These are phyloP conservation scores for Urophycis tenuis DNA, from an alignment of 2,797 vertebrate genomes.

Conservation along the genomic window DNA sequence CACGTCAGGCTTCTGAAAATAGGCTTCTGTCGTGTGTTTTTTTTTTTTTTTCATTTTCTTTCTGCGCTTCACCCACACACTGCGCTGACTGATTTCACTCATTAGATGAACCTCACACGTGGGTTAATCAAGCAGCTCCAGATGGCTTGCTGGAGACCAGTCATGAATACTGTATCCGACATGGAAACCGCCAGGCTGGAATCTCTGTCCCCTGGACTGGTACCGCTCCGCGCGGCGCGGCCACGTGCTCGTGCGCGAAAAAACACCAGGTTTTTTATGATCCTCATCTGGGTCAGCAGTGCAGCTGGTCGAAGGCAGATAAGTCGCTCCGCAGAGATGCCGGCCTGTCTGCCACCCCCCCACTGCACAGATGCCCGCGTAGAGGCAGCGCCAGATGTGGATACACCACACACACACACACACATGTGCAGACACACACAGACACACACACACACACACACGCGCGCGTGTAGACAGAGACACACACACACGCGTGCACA, in stretches of 20 bases:
- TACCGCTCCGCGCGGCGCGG: background rate
- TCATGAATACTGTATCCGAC: background rate
- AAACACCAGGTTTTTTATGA: conserved; percentile 4
- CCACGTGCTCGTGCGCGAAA: background rate
- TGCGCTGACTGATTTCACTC: background rate
- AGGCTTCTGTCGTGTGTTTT: background rate
- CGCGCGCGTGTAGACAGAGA: background rate
- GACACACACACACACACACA: background rate
- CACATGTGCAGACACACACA: background rate
- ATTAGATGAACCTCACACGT: background rate
- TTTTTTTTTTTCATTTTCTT: background rate
- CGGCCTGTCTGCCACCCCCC: background rate
- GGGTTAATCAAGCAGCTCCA: background rate
- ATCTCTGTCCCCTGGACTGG: background rate
- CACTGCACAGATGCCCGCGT: background rate
- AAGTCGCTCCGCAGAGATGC: background rate
- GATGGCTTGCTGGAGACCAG: background rate
- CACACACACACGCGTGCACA: background rate
- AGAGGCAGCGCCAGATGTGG: background rate
- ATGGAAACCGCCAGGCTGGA: background rate
- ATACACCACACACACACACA: background rate
- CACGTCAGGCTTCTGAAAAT: background rate
- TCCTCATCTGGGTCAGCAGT: conserved; percentile 6
- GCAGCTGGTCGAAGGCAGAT: conserved; percentile 4
- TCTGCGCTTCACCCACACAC: background rate